Base-by-base conservation (phyloP, 2,797 vertebrate species). In the Danionella dracula region DNA sequence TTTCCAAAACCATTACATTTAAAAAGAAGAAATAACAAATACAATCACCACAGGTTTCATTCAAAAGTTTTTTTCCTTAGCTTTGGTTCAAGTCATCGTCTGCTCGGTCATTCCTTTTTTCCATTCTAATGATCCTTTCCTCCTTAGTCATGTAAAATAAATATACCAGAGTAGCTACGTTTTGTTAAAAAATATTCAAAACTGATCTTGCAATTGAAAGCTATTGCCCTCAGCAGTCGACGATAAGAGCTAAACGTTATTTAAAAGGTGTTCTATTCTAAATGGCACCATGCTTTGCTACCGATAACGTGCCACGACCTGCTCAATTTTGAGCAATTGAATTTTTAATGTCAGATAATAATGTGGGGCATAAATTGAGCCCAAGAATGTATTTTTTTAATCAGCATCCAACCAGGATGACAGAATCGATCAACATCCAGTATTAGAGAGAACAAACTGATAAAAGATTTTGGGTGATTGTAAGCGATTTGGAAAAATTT, bases 71-170 rank as follows among this genome's bases (percentile, higher is more conserved):
- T n/a, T 31, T n/a, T 31, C 42, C 23, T 50, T 27, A 32, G 8
- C 20, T 34, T 27, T 27, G 6, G 17, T 42, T 60, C 46, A 68
- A 41, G 66, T 42, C 35, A 40, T 59, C 19, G 13, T 58, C 16
- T 35, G 20, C 10, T 68, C 48, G 51, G 46, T 56, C 63, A 48
- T 66, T 37, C 10, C 13, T 11, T 10, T 45, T 54, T 65, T 50
- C 40, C 17, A 44, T 34, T 44, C 38, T 51, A 19, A 65, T 56
- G 45, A 46, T 46, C 42, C 11, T 19, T 59, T 48, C 50, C 42
- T 38, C 48, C n/a, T 70, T 53, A 57, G 48, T 60, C 53, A 61
- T 60, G 51, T 44, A 70, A 72, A 64, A 67, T 59, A 64, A 58
- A 73, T 54, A 50, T 35, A n/a, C 54, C 21, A 50, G 27, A 49